Conservation (phyloP, 2,113 vertebrate genomes). For the Calyptomena viridis region DNA sequence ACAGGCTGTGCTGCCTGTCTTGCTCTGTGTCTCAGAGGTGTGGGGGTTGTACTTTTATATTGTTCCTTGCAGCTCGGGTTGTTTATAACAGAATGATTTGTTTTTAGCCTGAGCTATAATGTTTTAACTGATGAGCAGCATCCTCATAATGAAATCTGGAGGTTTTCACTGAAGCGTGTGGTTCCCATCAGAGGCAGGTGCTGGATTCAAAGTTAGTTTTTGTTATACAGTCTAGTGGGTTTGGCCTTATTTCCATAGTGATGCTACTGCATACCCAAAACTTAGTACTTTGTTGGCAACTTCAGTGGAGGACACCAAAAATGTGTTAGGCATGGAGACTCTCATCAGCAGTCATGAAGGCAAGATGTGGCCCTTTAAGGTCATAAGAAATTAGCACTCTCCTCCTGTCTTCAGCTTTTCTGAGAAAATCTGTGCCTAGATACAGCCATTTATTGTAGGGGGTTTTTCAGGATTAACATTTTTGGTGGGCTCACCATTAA, state of each 20-base stretch:
- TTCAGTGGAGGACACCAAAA: background rate
- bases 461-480: background rate
- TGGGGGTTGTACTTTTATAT: background rate
- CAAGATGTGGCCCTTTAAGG: background rate
- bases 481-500: background rate
- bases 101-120: background rate
- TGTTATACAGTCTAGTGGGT: background rate
- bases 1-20: background rate
- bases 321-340: fast-evolving
- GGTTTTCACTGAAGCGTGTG: background rate
- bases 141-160: background rate
- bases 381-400: background rate
- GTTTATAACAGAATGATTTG: slow-evolving; percentile 5
- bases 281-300: background rate
- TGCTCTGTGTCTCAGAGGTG: background rate
- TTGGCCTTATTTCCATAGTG: background rate
- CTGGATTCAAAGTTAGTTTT: background rate
- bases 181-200: background rate
- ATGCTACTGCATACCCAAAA: background rate
- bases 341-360: fast-evolving
- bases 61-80: background rate
- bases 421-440: background rate
- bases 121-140: background rate
- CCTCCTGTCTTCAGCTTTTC: background rate
- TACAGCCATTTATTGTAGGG: background rate